A percentile compares a stretch with the other conserved stretches of the same genome.
Conservation (phyloP, 2,113 vertebrate genomes). For the Phylloscopus whistleri region DNA sequence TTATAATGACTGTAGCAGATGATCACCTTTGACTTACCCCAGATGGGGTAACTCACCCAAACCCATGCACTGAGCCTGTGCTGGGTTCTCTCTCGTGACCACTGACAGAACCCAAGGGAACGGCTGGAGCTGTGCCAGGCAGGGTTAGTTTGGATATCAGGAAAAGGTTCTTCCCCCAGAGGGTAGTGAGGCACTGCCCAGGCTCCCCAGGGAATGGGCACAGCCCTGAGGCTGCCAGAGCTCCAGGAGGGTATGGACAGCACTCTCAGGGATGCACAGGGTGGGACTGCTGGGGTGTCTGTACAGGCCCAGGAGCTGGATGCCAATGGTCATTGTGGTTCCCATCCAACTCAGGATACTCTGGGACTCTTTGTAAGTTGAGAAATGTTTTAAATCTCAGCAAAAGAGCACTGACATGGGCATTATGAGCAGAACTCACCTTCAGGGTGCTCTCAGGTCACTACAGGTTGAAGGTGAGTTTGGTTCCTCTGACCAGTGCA, state of each 20-base stretch:
- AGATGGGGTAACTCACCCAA: not conserved
- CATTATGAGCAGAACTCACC: not conserved
- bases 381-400: not conserved
- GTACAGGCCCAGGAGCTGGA: accelerated
- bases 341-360: not conserved
- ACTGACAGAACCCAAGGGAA: not conserved
- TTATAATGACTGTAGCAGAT: not conserved
- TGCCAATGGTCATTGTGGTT: not conserved
- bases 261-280: accelerated
- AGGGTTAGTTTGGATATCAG: accelerated
- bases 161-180: not conserved
- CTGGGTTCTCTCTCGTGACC: not conserved
- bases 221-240: accelerated
- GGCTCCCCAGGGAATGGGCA: not conserved
- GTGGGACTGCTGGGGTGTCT: not conserved
- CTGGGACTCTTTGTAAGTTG: too few relatives aligned
- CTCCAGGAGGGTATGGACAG: accelerated
- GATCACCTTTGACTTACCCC: not conserved
- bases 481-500: not conserved
- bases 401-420: accelerated
- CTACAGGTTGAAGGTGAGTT: not conserved
- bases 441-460: not conserved
- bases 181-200: not conserved
- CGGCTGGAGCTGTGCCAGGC: accelerated
- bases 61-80: accelerated